Base-by-base conservation (phyloP, 2,113 vertebrate genomes). In the Anseranas semipalmata region DNA sequence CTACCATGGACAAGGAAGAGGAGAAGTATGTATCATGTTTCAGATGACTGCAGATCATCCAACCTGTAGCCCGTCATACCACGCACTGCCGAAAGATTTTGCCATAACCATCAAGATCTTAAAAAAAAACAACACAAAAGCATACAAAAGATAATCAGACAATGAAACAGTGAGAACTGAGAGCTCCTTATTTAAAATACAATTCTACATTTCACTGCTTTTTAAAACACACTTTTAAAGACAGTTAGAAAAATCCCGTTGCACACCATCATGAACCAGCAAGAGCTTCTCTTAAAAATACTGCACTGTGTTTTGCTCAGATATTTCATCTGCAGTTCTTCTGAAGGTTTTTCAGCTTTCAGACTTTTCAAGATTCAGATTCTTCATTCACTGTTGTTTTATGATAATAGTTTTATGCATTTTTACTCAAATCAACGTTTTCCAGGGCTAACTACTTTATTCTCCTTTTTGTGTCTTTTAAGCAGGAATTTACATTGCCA, bases 91-190 rank as follows among this genome's bases (percentile, higher is more conserved):
- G 33, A 86, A 95, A 75, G 30, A 53, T 39, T 87, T 67, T 91
- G 77, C 96, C 96, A 97, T 97, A 76, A 97, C 77, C 30, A 45
- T 53, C 66, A 82, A 97, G 80, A 96, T 37, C 98, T 98, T 85
- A 15, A 90, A 72, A 46, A 13, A 70, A 84, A 53, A 13, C 62
- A 53, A 39, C 3, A 74, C 19, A 65, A 50, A 75, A 25, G 19
- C 46, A 24, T 5, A 46, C 5, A 94, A 75, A 59, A 76, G 20
- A 50, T 33, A 73, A 74, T 92, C 33, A 96, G 39, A 74, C 6
- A 67, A 1, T 53, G 15, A 62, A 86, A 48, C 5, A 93, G 13
- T 13, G 18, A 92, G 72, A 79, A 45, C 6, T 10, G 11, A 59
- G 15, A 6, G 0, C 27, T 92, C 13, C n/a, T 50, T 70, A 41